phyloP scores from a whole-genome alignment of 1,140 invertebrate species.

The Melanaphis sacchari region DNA sequence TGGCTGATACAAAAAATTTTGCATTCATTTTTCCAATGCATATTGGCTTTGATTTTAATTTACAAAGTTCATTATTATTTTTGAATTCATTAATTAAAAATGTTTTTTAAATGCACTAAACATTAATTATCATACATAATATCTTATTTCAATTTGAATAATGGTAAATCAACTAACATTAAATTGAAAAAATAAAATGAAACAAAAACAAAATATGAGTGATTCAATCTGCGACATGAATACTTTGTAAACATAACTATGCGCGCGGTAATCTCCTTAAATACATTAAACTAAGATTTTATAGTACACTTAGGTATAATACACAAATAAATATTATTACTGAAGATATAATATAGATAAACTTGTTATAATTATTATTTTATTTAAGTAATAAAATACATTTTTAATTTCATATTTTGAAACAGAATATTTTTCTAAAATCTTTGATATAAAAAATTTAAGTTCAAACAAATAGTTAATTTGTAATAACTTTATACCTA shows the following conservation, averaged over 20 bases:
- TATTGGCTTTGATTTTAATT: not conserved
- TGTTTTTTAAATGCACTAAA: not conserved
- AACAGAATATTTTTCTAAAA: not conserved
- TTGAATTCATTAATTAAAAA: slow-evolving; percentile 39
- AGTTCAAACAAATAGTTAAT: not conserved
- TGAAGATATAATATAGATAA: not conserved
- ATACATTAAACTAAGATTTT: not conserved
- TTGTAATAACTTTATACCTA: not conserved
- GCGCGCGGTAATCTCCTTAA: not conserved
- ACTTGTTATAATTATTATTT: not conserved
- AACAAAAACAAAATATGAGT: not conserved
- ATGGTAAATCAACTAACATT: not conserved
- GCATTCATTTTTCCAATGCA: not conserved
- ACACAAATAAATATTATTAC: not conserved
- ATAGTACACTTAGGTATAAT: not conserved
- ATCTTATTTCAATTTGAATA: not conserved
- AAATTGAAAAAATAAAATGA: not conserved
- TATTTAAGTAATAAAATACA: not conserved
- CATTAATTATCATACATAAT: not conserved
- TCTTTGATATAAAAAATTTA: not conserved
- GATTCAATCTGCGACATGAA: not conserved
- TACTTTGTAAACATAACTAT: not conserved
- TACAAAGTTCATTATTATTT: not conserved
- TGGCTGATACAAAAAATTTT: not conserved
- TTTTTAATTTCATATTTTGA: not conserved